Evolutionary conservation across 1,140 invertebrate genomes (phyloP), one percentile per base, ranked within the genome.

Genomic region (Aphelinus atriplicis): DNA sequence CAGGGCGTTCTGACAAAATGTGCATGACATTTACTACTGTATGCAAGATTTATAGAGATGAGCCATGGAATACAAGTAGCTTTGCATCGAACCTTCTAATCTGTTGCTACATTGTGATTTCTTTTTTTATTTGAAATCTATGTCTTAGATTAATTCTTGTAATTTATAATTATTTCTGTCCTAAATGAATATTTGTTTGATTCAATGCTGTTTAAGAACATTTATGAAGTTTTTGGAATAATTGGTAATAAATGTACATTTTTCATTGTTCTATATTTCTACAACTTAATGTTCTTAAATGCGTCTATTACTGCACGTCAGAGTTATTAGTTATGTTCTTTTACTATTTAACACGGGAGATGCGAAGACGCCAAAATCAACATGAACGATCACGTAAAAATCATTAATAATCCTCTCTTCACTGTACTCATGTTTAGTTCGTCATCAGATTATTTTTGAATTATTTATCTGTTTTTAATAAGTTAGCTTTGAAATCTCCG

Each of bases 341-440:
- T 45, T 6, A 46, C 51, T 62, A 26, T 26, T 43, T 62, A 53
- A 45, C 48, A 62, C 43, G 56, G 69, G 56, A 71, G 69, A 62
- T 55, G 48, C 58, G 55, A 71, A n/a, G 58, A 55, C 46, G 58
- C 60, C 48, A 50, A 10, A 62, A 26, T 71, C 69, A 71, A 63
- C 69, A 71, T 46, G 43, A 71, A 62, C 56, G 56, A 62, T 55
- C 69, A 71, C 69, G 69, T 71, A 71, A 71, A 62, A 53, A 9
- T 62, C 9, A 43, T 51, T 26, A n/a, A 65, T 63, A 7, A 67
- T 56, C 26, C 26, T 26, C 26, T 26, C 26, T 26, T 26, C 26
- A 26, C 26, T 26, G 26, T 66, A 26, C 43, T 67, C 56, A 63
- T 67, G n/a, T n/a, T 51, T 46, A 56, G 5, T 45, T 56, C 56